Conservation (phyloP, 2,888 invertebrate genomes). For the Cyrtodaria siliqua region DNA sequence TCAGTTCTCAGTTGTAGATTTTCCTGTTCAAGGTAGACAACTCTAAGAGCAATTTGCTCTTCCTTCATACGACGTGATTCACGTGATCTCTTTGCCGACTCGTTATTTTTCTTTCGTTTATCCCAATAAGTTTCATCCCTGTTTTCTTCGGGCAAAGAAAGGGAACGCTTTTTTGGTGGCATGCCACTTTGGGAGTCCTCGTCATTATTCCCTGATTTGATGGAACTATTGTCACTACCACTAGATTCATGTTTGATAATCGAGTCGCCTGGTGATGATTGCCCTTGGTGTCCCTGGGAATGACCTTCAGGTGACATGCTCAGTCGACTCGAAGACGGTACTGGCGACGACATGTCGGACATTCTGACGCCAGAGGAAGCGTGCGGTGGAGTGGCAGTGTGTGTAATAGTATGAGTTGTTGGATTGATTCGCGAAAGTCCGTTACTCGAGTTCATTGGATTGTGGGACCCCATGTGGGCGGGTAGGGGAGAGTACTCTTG, state of each 20-base stretch:
- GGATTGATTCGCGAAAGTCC: constrained; percentile 40
- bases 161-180: constrained; percentile 79
- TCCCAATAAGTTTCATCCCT: constrained; percentile 85
- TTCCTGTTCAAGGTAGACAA: constrained; percentile 84
- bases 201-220: constrained; percentile 46
- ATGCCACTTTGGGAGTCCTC: constrained; percentile 50
- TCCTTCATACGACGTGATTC: constrained; percentile 85
- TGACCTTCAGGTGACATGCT: constrained; percentile 58
- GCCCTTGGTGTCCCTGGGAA: constrained; percentile 35
- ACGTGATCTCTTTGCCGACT: constrained; percentile 85
- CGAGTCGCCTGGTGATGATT: constrained; percentile 61
- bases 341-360: constrained; percentile 44
- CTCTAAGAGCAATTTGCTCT: constrained; percentile 83
- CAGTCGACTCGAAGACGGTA: constrained; percentile 49
- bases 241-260: constrained; percentile 50
- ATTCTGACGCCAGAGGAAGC: constrained; percentile 23
- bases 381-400: constrained; percentile 44
- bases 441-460: constrained; percentile 29
- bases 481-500: constrained; percentile 55
- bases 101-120: constrained; percentile 86
- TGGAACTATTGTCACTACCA: constrained; percentile 43
- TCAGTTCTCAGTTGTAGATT: constrained; percentile 84
- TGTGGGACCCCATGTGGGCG: constrained; percentile 51
- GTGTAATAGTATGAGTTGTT: constrained; percentile 43
- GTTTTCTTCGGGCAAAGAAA: constrained; percentile 72